These are phyloP conservation scores for Chromobotia macracanthus DNA, from an alignment of 2,797 vertebrate species.

Conservation along the genomic window DNA sequence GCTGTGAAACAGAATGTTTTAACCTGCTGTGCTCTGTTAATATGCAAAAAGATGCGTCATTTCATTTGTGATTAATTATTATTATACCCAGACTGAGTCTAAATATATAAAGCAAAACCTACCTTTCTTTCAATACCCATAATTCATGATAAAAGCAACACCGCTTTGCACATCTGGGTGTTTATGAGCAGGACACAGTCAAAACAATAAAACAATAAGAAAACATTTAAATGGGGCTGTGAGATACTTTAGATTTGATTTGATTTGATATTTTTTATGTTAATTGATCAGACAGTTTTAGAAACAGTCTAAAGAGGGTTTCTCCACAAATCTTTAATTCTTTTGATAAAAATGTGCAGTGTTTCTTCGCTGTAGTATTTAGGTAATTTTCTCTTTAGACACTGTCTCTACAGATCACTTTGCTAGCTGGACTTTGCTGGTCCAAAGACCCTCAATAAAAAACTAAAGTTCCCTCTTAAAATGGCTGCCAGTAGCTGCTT, in stretches of 20 bases:
- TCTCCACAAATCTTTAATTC: too few relatives aligned
- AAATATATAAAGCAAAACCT: constrained; percentile 29
- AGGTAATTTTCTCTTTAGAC: neutral
- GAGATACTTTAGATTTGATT: too few relatives aligned
- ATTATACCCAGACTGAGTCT: neutral
- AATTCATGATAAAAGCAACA: neutral
- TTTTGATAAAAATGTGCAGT: too few relatives aligned
- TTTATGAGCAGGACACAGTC: too few relatives aligned
- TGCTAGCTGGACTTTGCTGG: constrained; percentile 25
- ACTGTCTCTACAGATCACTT: neutral
- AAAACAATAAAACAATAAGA: too few relatives aligned
- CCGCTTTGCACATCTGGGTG: too few relatives aligned
- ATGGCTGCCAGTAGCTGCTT: constrained; percentile 44
- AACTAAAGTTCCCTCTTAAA: constrained; percentile 35
- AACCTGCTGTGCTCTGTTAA: neutral
- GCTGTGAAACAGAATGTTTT: constrained; percentile 21
- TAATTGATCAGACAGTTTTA: too few relatives aligned
- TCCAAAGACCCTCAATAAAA: constrained; percentile 8
- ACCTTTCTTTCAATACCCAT: neutral
- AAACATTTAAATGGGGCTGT: too few relatives aligned
- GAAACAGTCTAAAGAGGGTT: too few relatives aligned
- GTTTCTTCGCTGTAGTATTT: too few relatives aligned
- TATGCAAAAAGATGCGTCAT: neutral
- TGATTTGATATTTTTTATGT: too few relatives aligned
- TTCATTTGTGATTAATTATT: constrained; percentile 7